phyloP scores from a whole-genome alignment of 1,140 invertebrate genomes.

The Olivierus martensii region DNA sequence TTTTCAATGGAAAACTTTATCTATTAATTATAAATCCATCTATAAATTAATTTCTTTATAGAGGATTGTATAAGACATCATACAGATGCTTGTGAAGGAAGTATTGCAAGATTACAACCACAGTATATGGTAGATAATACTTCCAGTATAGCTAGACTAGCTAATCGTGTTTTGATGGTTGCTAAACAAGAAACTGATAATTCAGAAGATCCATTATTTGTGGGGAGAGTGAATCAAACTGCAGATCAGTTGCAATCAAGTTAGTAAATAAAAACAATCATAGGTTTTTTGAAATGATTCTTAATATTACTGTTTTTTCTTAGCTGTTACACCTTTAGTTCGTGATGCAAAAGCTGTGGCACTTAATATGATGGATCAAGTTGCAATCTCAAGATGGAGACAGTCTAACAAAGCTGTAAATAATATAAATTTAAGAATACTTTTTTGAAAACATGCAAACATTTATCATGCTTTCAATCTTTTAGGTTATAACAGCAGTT shows the following conservation, averaged over 20 bases:
- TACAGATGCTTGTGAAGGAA: constrained; percentile 85
- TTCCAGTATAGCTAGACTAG: constrained; percentile 75
- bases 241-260: constrained; percentile 50
- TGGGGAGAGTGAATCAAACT: constrained; percentile 63
- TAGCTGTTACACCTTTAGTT: constrained; percentile 87
- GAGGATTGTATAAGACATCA: constrained; percentile 43
- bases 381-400: constrained; percentile 67
- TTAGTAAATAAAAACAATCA: background rate
- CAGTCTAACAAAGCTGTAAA: constrained; percentile 70
- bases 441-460: background rate
- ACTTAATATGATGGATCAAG: constrained; percentile 62
- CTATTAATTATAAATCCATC: too few species aligned
- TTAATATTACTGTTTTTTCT: background rate
- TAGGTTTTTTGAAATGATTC: background rate
- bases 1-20: too few species aligned
- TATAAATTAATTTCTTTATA: background rate
- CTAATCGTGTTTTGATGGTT: constrained; percentile 87
- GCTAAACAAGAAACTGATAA: constrained; percentile 96
- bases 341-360: constrained; percentile 86
- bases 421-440: background rate
- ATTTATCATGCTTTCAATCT: too few species aligned
- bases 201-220: constrained; percentile 89
- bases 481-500: background rate
- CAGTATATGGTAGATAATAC: constrained; percentile 87
- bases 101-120: constrained; percentile 68